Base-by-base conservation (phyloP, 2,113 vertebrate species). In the Cygnus atratus region DNA sequence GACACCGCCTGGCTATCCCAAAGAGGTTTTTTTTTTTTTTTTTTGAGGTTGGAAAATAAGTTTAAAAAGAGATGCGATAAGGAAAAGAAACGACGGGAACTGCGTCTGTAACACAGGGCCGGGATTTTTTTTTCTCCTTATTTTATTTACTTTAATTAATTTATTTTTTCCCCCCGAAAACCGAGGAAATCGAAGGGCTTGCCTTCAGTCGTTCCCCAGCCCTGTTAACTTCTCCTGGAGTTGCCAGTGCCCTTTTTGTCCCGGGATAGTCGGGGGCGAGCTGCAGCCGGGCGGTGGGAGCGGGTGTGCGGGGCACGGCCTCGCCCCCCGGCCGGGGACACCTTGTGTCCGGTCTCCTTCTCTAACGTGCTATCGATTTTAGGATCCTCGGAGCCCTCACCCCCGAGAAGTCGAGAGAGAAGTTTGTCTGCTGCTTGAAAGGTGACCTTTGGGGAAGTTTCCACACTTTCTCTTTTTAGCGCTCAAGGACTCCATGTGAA, bases 381-480 rank as follows among this genome's bases (percentile, higher is more conserved):
- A 73, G 41, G 72, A 73, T 26, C 3, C 29, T 67, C 12, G 43
- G 39, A 21, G 11, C 52, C 37, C 55, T 80, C 28, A 3, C 5
- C 28, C 24, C 37, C 22, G 55, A 63, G 79, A 88, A 86, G 65
- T 46, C 7, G 58, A 33, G 71, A 19, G 75, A 70, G 67, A 94
- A 93, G 83, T 86, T 90, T 88, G 70, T 63, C 63, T 76, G 57
- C 68, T 59, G 15, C 72, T 93, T 59, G 72, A 44, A 65, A 93
- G 83, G 85, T 93, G 92, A 93, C 93, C 94, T 95, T 67, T 84
- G 84, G 57, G 39, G 71, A 95, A 95, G 80, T 97, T 97, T 95
- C 80, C 10, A 3, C 84, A 84, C 70, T 93, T 95, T 84, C 71
- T 66, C 70, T 95, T 96, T 35, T 92, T 55, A 52, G 39, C 5